These are phyloP conservation scores for Chaetodon trifasciatus DNA, from an alignment of 2,797 vertebrate species.

Conservation along the genomic window DNA sequence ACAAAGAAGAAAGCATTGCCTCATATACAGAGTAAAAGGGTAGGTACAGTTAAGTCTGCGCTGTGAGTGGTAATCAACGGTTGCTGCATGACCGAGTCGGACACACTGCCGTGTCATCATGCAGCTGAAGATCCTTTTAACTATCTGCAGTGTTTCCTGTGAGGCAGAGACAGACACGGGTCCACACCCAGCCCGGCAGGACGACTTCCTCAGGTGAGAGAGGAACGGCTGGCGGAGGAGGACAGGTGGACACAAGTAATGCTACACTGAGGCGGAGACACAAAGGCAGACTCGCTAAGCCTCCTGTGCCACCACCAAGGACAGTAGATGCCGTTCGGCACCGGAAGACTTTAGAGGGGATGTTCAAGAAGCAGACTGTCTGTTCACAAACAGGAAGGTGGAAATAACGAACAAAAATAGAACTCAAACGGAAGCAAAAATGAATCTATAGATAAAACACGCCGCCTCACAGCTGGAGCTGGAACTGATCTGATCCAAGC, in stretches of 20 bases:
- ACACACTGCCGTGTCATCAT: constrained; percentile 47
- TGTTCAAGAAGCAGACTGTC: background rate
- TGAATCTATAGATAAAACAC: background rate
- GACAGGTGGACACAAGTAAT: constrained; percentile 42
- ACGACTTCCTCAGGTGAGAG: constrained; percentile 39
- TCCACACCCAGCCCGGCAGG: constrained; percentile 48
- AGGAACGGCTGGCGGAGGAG: background rate
- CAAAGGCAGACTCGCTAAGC: constrained; percentile 3
- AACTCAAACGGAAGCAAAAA: background rate
- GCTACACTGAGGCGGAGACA: background rate
- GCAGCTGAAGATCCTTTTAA: constrained; percentile 53
- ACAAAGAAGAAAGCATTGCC: constrained; percentile 10
- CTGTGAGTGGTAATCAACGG: constrained; percentile 59
- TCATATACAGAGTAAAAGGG: constrained; percentile 6
- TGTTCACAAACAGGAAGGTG: too few relatives aligned
- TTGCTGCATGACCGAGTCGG: constrained; percentile 51
- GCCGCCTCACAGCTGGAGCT: too few relatives aligned
- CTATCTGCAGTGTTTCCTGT: constrained; percentile 34
- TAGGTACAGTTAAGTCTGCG: constrained; percentile 38
- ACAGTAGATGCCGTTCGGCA: background rate
- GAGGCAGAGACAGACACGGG: constrained; percentile 35
- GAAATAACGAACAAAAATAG: background rate
- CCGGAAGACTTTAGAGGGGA: background rate
- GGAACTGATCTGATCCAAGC: too few relatives aligned
- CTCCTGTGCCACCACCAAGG: constrained; percentile 27